Conservation (phyloP, 2,113 vertebrate species). For the Elaphurus davidianus region DNA sequence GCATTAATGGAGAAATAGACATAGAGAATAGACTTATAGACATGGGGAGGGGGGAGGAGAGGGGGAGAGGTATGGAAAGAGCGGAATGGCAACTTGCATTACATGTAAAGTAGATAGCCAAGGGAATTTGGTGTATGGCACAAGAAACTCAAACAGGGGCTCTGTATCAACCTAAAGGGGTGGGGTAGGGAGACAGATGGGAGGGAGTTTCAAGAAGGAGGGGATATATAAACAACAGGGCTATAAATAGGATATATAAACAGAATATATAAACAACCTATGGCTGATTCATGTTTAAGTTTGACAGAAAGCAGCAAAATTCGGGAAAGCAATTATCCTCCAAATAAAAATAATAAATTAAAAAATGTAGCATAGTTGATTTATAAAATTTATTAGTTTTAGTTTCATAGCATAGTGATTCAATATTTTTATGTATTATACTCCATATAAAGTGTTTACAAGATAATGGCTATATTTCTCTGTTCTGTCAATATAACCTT, state of each 20-base stretch:
- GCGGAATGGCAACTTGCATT: not conserved
- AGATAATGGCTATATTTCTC: not conserved
- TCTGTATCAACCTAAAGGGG: not conserved
- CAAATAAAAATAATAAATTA: not conserved
- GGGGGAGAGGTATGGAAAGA: not conserved
- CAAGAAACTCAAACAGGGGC: not conserved
- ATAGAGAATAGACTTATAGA: not conserved
- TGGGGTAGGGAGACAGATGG: not conserved
- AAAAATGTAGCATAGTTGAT: not conserved
- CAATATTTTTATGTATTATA: not conserved
- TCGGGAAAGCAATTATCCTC: not conserved
- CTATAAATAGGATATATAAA: not conserved
- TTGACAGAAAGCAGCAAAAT: not conserved
- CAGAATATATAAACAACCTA: not conserved
- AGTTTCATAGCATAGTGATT: not conserved
- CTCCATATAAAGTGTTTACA: not conserved
- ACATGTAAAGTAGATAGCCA: not conserved
- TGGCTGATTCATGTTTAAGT: not conserved
- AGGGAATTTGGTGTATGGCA: not conserved
- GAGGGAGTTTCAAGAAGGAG: not conserved
- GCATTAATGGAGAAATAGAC: not conserved
- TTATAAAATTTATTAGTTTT: not conserved
- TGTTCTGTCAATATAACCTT: not conserved
- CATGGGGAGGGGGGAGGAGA: not conserved
- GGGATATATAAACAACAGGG: not conserved